phyloP scores from a whole-genome alignment of 2,797 vertebrate species.

The Bradypodion pumilum region DNA sequence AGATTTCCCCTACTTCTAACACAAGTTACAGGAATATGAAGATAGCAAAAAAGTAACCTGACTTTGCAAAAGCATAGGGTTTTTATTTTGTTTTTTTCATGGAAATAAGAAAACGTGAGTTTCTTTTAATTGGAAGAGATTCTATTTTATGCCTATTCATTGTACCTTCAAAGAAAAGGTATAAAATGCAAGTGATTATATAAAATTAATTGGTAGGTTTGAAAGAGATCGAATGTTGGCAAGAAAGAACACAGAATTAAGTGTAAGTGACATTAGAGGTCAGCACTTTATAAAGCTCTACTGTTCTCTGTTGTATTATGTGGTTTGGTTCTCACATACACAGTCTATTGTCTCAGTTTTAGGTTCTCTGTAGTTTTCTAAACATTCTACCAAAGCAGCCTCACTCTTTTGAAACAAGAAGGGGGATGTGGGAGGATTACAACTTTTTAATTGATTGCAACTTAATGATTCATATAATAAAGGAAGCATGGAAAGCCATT shows the following conservation, averaged over 20 bases:
- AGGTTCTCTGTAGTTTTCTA: neutral
- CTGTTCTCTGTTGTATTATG: constrained; percentile 43
- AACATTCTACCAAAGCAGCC: neutral
- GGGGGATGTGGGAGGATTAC: constrained; percentile 26
- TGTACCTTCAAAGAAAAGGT: constrained; percentile 15
- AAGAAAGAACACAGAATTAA: constrained; percentile 20
- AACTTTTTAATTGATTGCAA: neutral
- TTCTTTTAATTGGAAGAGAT: neutral
- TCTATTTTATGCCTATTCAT: constrained; percentile 33
- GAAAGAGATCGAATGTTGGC: constrained; percentile 6
- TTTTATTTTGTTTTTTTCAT: neutral
- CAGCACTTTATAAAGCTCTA: constrained; percentile 38
- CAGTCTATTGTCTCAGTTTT: constrained; percentile 3
- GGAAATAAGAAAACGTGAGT: neutral
- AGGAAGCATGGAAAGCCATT: too few species aligned
- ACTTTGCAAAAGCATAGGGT: neutral
- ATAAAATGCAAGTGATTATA: constrained; percentile 32
- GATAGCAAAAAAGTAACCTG: neutral
- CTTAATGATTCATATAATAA: neutral
- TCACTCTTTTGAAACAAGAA: neutral
- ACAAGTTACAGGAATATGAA: neutral
- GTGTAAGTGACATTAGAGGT: neutral
- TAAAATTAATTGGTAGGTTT: constrained; percentile 26
- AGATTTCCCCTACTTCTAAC: too few species aligned
- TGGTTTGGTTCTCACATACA: constrained; percentile 30